Evolutionary conservation across 2,113 vertebrate species (phyloP).

Genomic region (Enhydra lutris): DNA sequence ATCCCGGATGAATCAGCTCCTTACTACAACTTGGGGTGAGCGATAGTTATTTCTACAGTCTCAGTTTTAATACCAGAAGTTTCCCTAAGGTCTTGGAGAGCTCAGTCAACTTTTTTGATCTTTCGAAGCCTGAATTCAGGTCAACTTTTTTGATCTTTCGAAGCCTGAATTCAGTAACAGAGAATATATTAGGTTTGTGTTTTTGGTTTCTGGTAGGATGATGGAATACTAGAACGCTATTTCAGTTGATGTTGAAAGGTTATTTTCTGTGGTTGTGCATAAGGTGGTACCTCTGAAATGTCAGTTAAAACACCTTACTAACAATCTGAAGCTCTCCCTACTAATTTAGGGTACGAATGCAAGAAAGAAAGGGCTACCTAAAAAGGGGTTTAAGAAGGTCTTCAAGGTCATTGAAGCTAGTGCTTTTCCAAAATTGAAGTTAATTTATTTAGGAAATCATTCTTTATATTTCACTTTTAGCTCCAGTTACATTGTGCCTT

Average conservation of each 20-base stretch:
- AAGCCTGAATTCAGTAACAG: not conserved
- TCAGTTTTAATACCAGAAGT: not conserved
- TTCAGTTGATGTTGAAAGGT: not conserved
- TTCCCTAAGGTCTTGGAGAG: not conserved
- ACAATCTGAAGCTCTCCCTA: not conserved
- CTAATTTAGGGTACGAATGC: not conserved
- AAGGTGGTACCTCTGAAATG: not conserved
- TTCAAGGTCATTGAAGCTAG: not conserved
- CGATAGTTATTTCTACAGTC: not conserved
- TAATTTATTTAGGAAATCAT: slow-evolving; percentile 13
- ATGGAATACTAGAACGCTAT: not conserved
- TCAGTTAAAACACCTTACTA: not conserved
- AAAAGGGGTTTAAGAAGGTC: not conserved
- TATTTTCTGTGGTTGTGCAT: not conserved
- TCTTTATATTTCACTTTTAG: slow-evolving; percentile 10
- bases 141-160: not conserved
- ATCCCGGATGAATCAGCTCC: not conserved
- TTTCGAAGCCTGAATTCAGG: not conserved
- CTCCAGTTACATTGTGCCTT: not conserved
- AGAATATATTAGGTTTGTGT: not conserved
- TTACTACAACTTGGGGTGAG: not conserved
- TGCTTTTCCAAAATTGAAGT: not conserved
- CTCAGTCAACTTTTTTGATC: not conserved
- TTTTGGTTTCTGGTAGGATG: not conserved
- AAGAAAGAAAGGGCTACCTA: not conserved